Percentiles rank a stretch among this genome's conserved stretches.
Conservation (phyloP, 1,140 invertebrate species). For the Cotesia typhae region DNA sequence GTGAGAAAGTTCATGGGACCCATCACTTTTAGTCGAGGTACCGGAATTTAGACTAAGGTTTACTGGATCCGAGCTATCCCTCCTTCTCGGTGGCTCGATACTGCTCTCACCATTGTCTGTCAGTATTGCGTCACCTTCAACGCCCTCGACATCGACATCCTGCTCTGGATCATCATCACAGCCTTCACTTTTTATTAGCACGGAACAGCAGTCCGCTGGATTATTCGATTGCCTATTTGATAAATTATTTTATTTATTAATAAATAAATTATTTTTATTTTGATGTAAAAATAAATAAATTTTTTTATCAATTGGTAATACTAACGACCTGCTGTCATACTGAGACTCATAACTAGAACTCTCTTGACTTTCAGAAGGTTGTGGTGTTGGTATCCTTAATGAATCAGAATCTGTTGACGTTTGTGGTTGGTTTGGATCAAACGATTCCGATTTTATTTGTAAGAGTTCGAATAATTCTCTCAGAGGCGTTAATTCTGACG, state of each 20-base stretch:
- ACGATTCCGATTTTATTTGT: constrained; percentile 82
- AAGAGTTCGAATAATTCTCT: constrained; percentile 82
- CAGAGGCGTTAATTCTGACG: constrained; percentile 80
- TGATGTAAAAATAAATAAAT: neutral
- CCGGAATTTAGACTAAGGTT: constrained; percentile 73
- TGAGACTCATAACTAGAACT: constrained; percentile 71
- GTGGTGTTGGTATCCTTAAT: constrained; percentile 61
- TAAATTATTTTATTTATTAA: constrained; percentile 7
- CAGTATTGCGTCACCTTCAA: constrained; percentile 65
- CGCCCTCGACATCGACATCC: constrained; percentile 68
- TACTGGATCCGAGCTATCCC: constrained; percentile 74
- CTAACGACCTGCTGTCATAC: constrained; percentile 69
- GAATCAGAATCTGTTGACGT: constrained; percentile 59
- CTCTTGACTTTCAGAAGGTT: constrained; percentile 67
- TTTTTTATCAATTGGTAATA: constrained; percentile 1
- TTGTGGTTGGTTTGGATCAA: constrained; percentile 59
- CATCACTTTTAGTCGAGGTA: constrained; percentile 59
- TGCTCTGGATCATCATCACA: constrained; percentile 64
- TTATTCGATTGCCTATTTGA: constrained; percentile 58
- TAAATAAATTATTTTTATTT: neutral
- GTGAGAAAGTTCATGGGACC: constrained; percentile 58
- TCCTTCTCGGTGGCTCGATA: constrained; percentile 60
- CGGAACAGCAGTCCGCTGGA: constrained; percentile 64
- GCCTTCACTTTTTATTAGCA: constrained; percentile 65
- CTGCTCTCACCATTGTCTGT: constrained; percentile 61